These are phyloP conservation scores for Gobio occitaniae DNA, from an alignment of 2,797 vertebrate species.

Conservation along the genomic window DNA sequence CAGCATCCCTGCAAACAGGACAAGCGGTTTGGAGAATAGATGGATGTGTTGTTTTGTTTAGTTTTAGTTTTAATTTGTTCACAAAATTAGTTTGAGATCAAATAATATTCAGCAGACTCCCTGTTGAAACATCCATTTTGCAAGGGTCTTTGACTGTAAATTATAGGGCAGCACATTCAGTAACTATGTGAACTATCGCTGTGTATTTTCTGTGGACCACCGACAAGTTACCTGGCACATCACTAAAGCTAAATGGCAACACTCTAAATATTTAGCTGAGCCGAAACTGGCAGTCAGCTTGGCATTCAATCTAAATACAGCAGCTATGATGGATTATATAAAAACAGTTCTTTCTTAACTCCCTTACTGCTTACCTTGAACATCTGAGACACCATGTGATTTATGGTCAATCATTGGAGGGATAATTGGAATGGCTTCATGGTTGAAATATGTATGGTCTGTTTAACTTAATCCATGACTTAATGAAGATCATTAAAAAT, in stretches of 20 bases:
- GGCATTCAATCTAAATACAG: conserved; percentile 39
- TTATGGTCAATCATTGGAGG: conserved; percentile 28
- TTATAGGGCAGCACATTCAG: background rate
- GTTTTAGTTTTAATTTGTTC: background rate
- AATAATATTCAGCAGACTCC: background rate
- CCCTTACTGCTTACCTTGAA: conserved; percentile 24
- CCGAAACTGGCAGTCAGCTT: conserved; percentile 30
- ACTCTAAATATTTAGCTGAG: conserved; percentile 38
- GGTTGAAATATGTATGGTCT: background rate
- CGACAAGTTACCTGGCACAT: conserved; percentile 35
- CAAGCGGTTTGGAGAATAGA: background rate
- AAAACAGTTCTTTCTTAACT: conserved; percentile 39
- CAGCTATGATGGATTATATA: conserved; percentile 50
- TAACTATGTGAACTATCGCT: conserved; percentile 10
- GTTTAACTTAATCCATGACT: background rate
- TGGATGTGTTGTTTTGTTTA: background rate
- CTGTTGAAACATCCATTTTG: background rate
- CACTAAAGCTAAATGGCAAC: conserved; percentile 19
- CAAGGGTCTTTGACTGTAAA: background rate
- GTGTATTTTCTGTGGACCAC: conserved; percentile 43
- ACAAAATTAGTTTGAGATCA: background rate
- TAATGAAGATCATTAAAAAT: conserved; percentile 23
- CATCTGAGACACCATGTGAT: conserved; percentile 40
- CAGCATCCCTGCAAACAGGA: background rate
- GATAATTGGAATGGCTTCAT: conserved; percentile 35